phyloP scores from a whole-genome alignment of 2,888 invertebrate genomes.

The Dasypogon diadema region DNA sequence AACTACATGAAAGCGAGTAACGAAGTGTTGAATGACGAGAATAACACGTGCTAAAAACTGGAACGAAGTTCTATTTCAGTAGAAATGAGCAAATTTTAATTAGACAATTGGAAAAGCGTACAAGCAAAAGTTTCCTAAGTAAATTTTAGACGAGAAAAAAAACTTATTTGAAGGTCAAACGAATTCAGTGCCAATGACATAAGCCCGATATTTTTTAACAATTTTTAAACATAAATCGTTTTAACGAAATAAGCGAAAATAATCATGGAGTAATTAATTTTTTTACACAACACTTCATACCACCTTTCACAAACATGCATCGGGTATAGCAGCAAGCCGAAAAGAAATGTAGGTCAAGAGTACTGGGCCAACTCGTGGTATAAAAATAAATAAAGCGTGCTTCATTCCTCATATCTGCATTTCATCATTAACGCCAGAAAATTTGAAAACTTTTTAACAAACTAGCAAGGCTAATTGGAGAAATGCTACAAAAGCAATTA shows the following conservation, averaged over 20 bases:
- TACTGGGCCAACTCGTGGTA: not conserved
- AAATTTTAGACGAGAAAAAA: conserved; percentile 2
- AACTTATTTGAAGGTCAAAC: not conserved
- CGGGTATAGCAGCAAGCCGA: not conserved
- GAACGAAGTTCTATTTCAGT: not conserved
- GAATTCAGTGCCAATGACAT: conserved; percentile 20
- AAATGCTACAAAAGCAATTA: too few species aligned
- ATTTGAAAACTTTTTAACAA: too few species aligned
- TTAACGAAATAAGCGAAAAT: not conserved
- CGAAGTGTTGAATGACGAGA: not conserved
- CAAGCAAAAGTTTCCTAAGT: too few species aligned
- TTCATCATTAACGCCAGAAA: conserved; percentile 1
- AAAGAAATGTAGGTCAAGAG: conserved; percentile 24
- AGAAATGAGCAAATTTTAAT: too few species aligned
- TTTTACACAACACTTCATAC: conserved; percentile 1
- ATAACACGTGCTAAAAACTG: conserved; percentile 16
- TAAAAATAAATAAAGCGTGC: not conserved
- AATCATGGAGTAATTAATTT: conserved; percentile 1
- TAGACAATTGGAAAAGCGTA: too few species aligned
- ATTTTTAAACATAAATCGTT: not conserved
- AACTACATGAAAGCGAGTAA: not conserved
- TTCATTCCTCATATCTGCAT: not conserved
- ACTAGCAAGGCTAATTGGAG: too few species aligned
- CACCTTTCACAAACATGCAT: too few species aligned
- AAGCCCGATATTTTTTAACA: not conserved